Percentiles rank a stretch among this genome's conserved stretches.
phyloP scores from a whole-genome alignment of 1,140 invertebrate species.

The Pogonognathellus flavescens region DNA sequence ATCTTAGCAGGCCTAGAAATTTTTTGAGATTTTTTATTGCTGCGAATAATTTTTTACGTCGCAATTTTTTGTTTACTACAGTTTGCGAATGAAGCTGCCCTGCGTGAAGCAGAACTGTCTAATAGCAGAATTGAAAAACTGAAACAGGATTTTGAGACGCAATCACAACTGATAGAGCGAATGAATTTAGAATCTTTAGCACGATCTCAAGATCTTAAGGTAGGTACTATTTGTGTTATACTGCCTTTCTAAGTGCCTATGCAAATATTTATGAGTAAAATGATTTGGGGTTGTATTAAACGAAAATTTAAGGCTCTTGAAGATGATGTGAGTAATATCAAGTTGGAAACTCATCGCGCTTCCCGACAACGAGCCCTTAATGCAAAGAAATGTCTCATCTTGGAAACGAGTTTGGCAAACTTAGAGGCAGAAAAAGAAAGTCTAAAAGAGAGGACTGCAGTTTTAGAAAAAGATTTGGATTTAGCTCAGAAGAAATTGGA shows the following conservation, averaged over 20 bases:
- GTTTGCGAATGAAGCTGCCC: slow-evolving; percentile 51
- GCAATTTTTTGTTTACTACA: slow-evolving; percentile 1
- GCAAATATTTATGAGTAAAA: no score
- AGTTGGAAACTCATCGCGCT: slow-evolving; percentile 33
- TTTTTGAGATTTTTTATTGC: neutral
- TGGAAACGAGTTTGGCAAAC: slow-evolving; percentile 1
- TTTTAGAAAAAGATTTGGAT: slow-evolving; percentile 60
- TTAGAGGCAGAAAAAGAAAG: slow-evolving; percentile 49
- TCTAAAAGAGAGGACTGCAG: slow-evolving; percentile 33
- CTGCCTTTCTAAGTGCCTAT: no score
- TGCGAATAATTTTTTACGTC: no score
- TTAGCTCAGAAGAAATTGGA: slow-evolving; percentile 55
- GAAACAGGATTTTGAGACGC: slow-evolving; percentile 27
- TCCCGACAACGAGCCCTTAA: slow-evolving; percentile 23
- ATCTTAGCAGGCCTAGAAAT: neutral
- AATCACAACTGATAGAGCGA: slow-evolving; percentile 42
- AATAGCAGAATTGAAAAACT: slow-evolving; percentile 52
- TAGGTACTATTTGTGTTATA: no score
- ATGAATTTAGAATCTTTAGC: slow-evolving; percentile 34
- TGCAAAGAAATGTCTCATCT: neutral
- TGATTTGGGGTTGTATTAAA: no score
- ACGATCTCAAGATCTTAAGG: slow-evolving; percentile 49
- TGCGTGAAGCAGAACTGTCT: slow-evolving; percentile 42
- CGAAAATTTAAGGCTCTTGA: slow-evolving; percentile 39
- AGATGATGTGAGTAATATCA: slow-evolving; percentile 44